Percentiles rank a stretch among this genome's conserved stretches.
Conservation (phyloP, 37 sponge, comb jelly and placozoan genomes). For the Chondrosia reniformis region DNA sequence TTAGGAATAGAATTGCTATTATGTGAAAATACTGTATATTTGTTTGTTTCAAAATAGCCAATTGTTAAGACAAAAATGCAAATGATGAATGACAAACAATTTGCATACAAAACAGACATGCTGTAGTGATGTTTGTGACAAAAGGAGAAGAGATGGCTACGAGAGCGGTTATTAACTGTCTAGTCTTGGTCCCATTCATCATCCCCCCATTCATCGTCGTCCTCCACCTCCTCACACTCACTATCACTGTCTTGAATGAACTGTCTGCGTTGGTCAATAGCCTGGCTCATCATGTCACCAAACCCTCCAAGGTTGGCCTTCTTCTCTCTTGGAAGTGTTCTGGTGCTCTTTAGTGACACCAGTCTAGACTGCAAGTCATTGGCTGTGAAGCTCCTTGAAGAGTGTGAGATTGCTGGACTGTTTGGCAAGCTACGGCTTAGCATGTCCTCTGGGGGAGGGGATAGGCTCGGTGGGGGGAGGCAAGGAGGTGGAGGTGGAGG, state of each 20-base stretch:
- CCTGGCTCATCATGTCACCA: neutral
- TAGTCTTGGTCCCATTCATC: no score
- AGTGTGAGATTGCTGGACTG: neutral
- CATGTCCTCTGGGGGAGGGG: neutral
- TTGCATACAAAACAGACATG: no score
- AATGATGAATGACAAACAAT: no score
- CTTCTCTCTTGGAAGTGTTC: neutral
- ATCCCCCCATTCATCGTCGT: slow-evolving; percentile 9
- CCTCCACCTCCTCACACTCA: slow-evolving; percentile 12
- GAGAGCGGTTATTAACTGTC: no score
- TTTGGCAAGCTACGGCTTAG: neutral
- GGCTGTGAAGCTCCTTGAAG: neutral
- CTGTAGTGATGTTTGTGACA: no score
- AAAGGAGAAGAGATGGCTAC: no score
- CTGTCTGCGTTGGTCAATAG: neutral
- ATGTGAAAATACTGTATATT: no score
- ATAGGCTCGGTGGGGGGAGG: neutral
- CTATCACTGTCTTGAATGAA: slow-evolving; percentile 15
- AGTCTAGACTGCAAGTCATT: neutral
- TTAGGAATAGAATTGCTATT: no score
- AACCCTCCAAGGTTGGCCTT: neutral
- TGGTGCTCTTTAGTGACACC: neutral
- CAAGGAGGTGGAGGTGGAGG: neutral
- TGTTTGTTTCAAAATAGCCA: no score
- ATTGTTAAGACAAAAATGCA: no score